These are phyloP conservation scores for Silurus aristotelis DNA, from an alignment of 2,797 vertebrate genomes.

Conservation along the genomic window DNA sequence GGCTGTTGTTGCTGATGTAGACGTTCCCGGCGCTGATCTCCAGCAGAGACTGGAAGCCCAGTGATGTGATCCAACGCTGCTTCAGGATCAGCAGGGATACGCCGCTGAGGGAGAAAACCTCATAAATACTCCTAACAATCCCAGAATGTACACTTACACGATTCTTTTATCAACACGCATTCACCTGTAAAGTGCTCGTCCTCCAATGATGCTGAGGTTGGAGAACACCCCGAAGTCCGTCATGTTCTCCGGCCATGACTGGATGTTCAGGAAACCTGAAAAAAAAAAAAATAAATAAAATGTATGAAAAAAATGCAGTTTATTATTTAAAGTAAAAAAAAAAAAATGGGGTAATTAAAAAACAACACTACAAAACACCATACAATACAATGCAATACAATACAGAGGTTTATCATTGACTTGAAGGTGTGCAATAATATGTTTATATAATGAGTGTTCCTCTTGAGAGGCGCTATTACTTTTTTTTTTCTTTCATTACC, in stretches of 20 bases:
- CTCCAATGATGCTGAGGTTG: constrained; percentile 91
- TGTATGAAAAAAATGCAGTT: too few relatives aligned
- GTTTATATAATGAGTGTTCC: not conserved
- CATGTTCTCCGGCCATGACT: constrained; percentile 98
- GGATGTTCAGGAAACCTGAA: constrained; percentile 83
- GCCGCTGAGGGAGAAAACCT: constrained; percentile 67
- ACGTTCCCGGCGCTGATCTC: constrained; percentile 91
- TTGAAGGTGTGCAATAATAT: not conserved
- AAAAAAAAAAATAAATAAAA: constrained; percentile 15
- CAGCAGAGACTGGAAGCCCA: constrained; percentile 92
- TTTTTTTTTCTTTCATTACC: constrained; percentile 9
- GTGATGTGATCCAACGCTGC: constrained; percentile 90
- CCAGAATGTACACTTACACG: too few relatives aligned
- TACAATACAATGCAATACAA: not conserved
- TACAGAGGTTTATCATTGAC: not conserved
- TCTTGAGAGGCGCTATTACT: not conserved
- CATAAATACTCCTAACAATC: too few relatives aligned
- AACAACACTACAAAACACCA: too few relatives aligned
- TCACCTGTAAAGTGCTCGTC: constrained; percentile 91
- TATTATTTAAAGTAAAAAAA: too few relatives aligned
- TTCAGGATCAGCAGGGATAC: constrained; percentile 95
- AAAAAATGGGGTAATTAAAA: too few relatives aligned
- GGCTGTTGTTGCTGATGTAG: constrained; percentile 96
- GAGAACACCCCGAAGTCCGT: constrained; percentile 95
- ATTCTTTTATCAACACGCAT: too few relatives aligned